Conservation (phyloP, 37 sponge, comb jelly and placozoan species). For the Diacarnus erythraeanus region DNA sequence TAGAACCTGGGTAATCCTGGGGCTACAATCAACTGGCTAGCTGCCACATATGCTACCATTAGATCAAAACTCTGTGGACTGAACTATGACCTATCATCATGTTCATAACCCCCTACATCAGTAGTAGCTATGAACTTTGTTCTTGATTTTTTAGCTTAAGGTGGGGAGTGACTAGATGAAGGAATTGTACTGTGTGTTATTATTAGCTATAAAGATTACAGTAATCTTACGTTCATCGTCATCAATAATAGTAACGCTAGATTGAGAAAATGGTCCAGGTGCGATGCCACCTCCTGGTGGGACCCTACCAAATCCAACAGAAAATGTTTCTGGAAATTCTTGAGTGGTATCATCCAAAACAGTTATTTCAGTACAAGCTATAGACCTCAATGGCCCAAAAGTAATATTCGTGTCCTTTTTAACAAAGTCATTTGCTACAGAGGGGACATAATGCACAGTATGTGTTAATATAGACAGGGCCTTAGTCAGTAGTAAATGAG, state of each 20-base stretch:
- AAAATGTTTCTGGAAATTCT: constrained; percentile 37
- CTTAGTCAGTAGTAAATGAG: background rate
- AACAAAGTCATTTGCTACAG: constrained; percentile 33
- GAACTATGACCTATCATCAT: too few relatives aligned
- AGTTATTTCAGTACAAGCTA: constrained; percentile 33
- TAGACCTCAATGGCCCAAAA: constrained; percentile 18
- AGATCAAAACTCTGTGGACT: too few relatives aligned
- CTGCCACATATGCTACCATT: too few relatives aligned
- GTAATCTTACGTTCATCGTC: constrained; percentile 6
- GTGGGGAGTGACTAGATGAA: too few relatives aligned
- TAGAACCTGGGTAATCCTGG: too few relatives aligned
- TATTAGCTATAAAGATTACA: too few relatives aligned
- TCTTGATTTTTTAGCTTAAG: background rate
- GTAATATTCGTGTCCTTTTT: background rate
- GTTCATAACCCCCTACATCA: too few relatives aligned
- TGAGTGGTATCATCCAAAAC: constrained; percentile 29
- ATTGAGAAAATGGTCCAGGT: background rate
- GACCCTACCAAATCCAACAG: background rate
- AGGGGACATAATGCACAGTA: too few relatives aligned
- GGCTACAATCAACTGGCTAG: too few relatives aligned
- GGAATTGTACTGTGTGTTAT: background rate
- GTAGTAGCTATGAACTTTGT: background rate
- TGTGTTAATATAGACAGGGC: too few relatives aligned
- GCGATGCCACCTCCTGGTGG: background rate
- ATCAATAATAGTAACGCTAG: constrained; percentile 46